Conservation (phyloP, 1,140 invertebrate species). For the Zeugodacus cucurbitae region DNA sequence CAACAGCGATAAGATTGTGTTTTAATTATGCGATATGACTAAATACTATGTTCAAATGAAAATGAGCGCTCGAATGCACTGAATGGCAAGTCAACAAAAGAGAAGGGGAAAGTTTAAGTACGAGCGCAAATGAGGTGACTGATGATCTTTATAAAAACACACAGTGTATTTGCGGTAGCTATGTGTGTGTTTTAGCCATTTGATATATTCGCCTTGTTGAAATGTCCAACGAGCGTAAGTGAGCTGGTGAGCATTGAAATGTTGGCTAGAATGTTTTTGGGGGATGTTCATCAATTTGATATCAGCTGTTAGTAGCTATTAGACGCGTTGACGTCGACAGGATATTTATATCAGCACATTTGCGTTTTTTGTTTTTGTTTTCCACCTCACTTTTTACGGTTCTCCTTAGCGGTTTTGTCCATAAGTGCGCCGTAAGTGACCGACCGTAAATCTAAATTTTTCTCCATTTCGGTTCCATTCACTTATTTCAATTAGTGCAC, state of each 20-base stretch:
- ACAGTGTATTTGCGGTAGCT: background rate
- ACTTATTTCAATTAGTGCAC: constrained; percentile 33
- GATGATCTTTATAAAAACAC: background rate
- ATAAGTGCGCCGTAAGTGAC: background rate
- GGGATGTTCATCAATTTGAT: constrained; percentile 18
- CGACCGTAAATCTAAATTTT: constrained; percentile 25
- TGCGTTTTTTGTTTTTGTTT: background rate
- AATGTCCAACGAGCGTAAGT: background rate
- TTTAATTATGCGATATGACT: constrained; percentile 34
- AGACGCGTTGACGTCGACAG: constrained; percentile 6
- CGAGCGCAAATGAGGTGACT: background rate
- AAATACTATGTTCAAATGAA: background rate
- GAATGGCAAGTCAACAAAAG: background rate
- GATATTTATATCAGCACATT: background rate
- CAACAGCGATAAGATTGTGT: constrained; percentile 14
- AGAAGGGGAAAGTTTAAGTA: background rate
- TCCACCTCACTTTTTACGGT: background rate
- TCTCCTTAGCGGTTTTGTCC: background rate
- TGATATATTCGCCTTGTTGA: background rate
- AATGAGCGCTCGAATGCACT: background rate
- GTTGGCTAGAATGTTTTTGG: constrained; percentile 5
- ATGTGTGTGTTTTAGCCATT: background rate
- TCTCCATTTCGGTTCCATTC: constrained; percentile 2
- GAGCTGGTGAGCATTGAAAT: background rate
- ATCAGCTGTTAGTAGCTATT: constrained; percentile 5